Evolutionary conservation across 2,888 invertebrate genomes (phyloP), one percentile per base, ranked within the genome.

Genomic region (Platerodrilus igneus): DNA sequence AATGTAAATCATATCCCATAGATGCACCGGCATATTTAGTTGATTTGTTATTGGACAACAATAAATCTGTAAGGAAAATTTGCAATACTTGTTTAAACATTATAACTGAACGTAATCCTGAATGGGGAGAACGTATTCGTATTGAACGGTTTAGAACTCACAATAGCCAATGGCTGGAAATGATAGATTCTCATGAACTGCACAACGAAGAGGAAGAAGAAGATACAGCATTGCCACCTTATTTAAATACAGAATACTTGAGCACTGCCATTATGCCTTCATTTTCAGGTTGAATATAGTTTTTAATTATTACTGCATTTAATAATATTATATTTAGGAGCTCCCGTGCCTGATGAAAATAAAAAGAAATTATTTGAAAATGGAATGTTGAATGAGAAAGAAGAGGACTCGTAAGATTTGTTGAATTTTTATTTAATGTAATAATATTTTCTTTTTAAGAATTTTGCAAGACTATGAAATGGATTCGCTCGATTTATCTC

Each of bases 81-180:
- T 97, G 96, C 67, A 94, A 95, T 66, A 83, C 85, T 45, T 95
- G 96, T 52, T 78, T 99, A 46, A 94, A 96, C 65, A 87, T 95
- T 31, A 92, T 99, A 59, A 88, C 92, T 9, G 90, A 92, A 61
- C 84, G 86, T 67, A 87, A 90, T 68, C 81, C 81, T 48, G 86
- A 88, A 39, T 97, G 96, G 96, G 87, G 91, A n/a, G 83, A 81
- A 37, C 79, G 91, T 58, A 93, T 97, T 44, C 90, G 90, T 74
- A 74, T 83, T 59, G 96, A 96, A 70, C 86, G 95, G 55, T 99
- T 97, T 70, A 81, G 93, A n/a, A 92, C 92, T 70, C 95, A 97
- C 70, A 99, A 99, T 68, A 89, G 91, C 0, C 95, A 97, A 64
- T 99, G 97, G 97, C 72, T 99, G 51, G 91, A 93, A 58, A 95